Evolutionary conservation across 1,140 invertebrate genomes (phyloP).

Genomic region (Drosophila tsacasi): DNA sequence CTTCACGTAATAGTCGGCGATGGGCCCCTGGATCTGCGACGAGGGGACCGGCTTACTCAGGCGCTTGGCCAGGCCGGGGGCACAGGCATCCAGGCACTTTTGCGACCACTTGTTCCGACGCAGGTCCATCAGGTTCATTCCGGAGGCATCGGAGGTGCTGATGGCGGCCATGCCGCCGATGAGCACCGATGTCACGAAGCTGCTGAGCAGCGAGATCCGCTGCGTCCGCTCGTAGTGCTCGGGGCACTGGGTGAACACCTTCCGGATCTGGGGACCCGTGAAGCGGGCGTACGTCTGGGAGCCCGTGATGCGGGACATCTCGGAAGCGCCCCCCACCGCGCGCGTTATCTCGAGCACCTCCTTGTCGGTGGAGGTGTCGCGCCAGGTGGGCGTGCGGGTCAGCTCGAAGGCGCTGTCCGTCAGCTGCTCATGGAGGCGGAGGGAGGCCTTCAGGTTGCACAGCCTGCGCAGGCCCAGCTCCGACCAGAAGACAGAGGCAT

Average conservation of each 20-base stretch:
- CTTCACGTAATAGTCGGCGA: slow-evolving; percentile 92
- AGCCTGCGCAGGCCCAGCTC: slow-evolving; percentile 89
- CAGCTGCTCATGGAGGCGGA: slow-evolving; percentile 94
- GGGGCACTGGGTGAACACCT: slow-evolving; percentile 90
- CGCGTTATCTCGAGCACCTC: slow-evolving; percentile 92
- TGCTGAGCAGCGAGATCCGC: slow-evolving; percentile 96
- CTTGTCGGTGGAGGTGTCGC: slow-evolving; percentile 94
- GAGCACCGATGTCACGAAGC: slow-evolving; percentile 95
- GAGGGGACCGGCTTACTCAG: slow-evolving; percentile 91
- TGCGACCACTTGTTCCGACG: slow-evolving; percentile 91
- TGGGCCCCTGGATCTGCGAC: slow-evolving; percentile 88
- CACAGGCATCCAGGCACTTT: slow-evolving; percentile 90
- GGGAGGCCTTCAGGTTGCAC: slow-evolving; percentile 88
- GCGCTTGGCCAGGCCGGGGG: slow-evolving; percentile 88
- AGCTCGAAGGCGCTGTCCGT: slow-evolving; percentile 90
- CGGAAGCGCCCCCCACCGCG: slow-evolving; percentile 91
- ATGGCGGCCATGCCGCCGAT: slow-evolving; percentile 95
- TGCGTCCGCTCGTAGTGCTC: slow-evolving; percentile 92
- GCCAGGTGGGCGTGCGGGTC: slow-evolving; percentile 95
- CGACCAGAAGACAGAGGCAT: slow-evolving; percentile 97
- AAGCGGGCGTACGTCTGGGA: slow-evolving; percentile 96
- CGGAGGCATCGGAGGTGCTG: slow-evolving; percentile 95
- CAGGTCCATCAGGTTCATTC: slow-evolving; percentile 98
- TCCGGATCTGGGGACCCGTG: slow-evolving; percentile 96
- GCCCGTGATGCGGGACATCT: slow-evolving; percentile 94